Evolutionary conservation across 1,140 invertebrate genomes (phyloP).

Genomic region (Ditylenchus dipsaci): DNA sequence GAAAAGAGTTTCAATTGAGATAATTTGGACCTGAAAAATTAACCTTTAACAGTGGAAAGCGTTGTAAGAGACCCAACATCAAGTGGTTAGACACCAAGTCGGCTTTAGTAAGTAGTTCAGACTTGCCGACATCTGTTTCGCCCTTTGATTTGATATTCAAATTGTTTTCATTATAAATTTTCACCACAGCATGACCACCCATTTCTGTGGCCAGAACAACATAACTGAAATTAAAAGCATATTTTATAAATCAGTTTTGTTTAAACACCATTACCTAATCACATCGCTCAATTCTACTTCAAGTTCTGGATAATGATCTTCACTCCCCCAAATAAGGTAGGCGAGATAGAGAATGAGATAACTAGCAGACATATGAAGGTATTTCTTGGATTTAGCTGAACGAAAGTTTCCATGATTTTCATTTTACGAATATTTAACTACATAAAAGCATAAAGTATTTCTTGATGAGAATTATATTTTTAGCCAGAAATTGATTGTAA

Average conservation of each 20-base stretch:
- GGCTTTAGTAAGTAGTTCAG: constrained; percentile 51
- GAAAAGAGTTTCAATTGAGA: constrained; percentile 18
- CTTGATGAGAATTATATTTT: no score
- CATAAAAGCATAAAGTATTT: no score
- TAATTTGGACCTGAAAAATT: background rate
- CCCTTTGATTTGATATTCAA: constrained; percentile 43
- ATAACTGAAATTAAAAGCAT: constrained; percentile 42
- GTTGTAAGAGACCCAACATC: constrained; percentile 46
- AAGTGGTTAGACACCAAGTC: constrained; percentile 56
- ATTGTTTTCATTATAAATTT: constrained; percentile 45
- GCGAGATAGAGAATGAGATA: constrained; percentile 42
- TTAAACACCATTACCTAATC: constrained; percentile 26
- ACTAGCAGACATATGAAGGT: constrained; percentile 38
- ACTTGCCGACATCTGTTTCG: constrained; percentile 53
- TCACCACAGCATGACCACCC: constrained; percentile 51
- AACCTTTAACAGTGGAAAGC: constrained; percentile 48
- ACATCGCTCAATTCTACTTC: constrained; percentile 50
- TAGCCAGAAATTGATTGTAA: no score
- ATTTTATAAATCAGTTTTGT: constrained; percentile 1
- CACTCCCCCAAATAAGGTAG: constrained; percentile 42
- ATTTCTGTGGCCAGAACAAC: constrained; percentile 53
- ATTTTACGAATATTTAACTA: no score
- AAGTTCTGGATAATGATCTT: constrained; percentile 49
- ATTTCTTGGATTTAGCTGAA: constrained; percentile 45
- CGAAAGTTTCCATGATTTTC: background rate